These are phyloP conservation scores for Cassiopea andromeda DNA, from an alignment of 30 jellyfish, hydroid and myxozoan genomes.

Conservation along the genomic window DNA sequence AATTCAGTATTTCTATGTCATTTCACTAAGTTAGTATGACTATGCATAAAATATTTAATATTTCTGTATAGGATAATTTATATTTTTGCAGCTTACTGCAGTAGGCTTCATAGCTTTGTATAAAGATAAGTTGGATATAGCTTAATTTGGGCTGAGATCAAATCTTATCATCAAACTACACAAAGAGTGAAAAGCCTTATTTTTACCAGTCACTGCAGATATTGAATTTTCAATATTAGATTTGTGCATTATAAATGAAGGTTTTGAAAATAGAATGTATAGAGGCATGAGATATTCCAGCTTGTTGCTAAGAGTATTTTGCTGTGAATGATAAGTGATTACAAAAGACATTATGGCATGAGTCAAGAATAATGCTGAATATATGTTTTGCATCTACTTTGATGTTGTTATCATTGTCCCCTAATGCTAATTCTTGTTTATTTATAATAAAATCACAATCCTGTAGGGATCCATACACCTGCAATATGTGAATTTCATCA, in stretches of 20 bases:
- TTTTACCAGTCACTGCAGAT: not conserved
- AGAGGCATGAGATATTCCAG: not conserved
- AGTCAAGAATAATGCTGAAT: not conserved
- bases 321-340: not conserved
- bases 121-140: too few species aligned
- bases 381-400: not conserved
- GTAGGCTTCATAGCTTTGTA: too few species aligned
- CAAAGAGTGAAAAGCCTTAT: not conserved
- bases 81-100: too few species aligned
- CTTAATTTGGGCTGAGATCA: not conserved
- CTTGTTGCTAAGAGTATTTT: not conserved
- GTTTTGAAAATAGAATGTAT: not conserved
- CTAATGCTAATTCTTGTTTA: not conserved
- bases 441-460: not conserved
- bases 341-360: not conserved
- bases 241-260: not conserved
- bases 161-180: not conserved
- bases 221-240: not conserved
- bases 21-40: too few species aligned
- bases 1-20: too few species aligned
- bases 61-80: too few species aligned
- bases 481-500: not conserved
- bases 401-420: too few species aligned
- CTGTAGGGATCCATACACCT: not conserved
- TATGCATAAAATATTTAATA: too few species aligned